These are phyloP conservation scores for Ctenopoma kingsleyae DNA, from an alignment of 2,797 vertebrate species.

Conservation along the genomic window DNA sequence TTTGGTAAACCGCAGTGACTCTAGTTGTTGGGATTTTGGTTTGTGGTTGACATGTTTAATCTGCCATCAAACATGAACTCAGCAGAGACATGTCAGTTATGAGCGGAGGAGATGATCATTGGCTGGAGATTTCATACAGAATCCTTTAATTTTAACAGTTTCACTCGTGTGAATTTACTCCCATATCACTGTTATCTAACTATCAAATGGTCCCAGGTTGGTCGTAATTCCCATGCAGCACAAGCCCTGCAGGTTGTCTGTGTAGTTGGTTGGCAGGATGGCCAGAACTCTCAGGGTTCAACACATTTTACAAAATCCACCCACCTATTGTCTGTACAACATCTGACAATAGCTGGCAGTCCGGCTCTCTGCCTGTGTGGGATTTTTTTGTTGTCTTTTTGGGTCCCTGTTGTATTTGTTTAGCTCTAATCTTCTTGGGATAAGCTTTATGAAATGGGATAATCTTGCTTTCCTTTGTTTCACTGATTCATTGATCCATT, in stretches of 20 bases:
- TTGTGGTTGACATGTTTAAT: conserved; percentile 12
- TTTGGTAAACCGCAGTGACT: background rate
- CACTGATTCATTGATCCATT: conserved; percentile 32
- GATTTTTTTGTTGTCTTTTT: background rate
- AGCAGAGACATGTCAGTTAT: background rate
- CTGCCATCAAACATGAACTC: conserved; percentile 9
- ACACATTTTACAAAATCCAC: conserved; percentile 13
- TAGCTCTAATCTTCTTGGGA: conserved; percentile 40
- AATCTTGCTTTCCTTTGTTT: conserved; percentile 21
- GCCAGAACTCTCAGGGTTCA: background rate
- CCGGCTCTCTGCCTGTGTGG: background rate
- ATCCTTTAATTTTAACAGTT: conserved; percentile 10
- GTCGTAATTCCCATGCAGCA: conserved; percentile 5
- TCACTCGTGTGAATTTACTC: background rate
- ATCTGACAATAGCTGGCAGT: conserved; percentile 4
- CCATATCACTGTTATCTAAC: background rate
- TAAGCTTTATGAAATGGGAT: conserved; percentile 36
- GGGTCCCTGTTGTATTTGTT: conserved; percentile 9
- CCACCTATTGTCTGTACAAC: background rate
- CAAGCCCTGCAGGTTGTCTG: background rate
- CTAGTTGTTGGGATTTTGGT: background rate
- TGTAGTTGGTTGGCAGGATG: background rate
- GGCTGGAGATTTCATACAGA: background rate
- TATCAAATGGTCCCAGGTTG: background rate
- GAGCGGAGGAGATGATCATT: background rate